phyloP scores from a whole-genome alignment of 2,888 invertebrate genomes.

The Limnephilus rhombicus region DNA sequence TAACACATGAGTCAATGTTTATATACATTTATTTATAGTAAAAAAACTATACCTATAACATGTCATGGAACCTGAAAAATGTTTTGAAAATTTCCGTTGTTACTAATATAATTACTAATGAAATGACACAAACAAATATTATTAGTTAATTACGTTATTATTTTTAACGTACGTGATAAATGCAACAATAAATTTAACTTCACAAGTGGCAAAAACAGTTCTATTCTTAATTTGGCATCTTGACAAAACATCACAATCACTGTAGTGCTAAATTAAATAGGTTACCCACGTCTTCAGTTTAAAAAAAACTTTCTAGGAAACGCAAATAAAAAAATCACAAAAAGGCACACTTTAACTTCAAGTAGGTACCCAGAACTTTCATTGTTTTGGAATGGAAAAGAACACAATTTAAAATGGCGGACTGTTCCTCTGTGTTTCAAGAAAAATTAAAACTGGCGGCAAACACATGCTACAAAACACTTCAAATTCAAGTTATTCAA shows the following conservation, averaged over 20 bases:
- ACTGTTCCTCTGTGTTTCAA: neutral
- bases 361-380: neutral
- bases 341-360: neutral
- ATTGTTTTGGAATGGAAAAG: neutral
- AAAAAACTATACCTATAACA: neutral
- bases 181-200: neutral
- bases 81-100: neutral
- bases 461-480: neutral
- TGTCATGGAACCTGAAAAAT: neutral
- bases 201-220: slow-evolving; percentile 10
- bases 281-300: neutral
- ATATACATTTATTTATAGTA: neutral
- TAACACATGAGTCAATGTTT: neutral
- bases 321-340: neutral
- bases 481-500: too few relatives aligned
- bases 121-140: neutral
- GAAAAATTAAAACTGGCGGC: neutral
- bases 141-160: neutral
- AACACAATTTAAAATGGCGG: neutral
- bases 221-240: slow-evolving; percentile 37
- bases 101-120: neutral
- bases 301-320: neutral
- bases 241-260: slow-evolving; percentile 12
- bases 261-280: neutral
- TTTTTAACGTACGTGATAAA: neutral